phyloP scores from a whole-genome alignment of 2,888 invertebrate species.

The Syritta pipiens region DNA sequence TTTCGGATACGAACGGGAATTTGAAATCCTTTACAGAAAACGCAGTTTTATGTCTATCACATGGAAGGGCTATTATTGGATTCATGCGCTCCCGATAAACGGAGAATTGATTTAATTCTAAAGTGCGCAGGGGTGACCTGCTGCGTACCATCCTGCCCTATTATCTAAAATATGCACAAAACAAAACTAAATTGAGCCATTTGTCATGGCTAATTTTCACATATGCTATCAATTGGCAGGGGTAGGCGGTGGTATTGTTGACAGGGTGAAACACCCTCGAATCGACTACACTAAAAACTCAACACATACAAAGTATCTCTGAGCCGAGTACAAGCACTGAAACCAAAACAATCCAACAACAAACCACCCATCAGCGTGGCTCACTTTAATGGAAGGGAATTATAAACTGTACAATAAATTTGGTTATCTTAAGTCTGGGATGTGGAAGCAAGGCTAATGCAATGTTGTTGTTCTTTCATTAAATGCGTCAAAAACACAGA shows the following conservation, averaged over 20 bases:
- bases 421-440: slow-evolving; percentile 57
- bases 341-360: slow-evolving; percentile 64
- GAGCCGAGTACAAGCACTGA: slow-evolving; percentile 50
- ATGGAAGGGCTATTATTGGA: too few relatives aligned
- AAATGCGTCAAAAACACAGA: slow-evolving; percentile 61
- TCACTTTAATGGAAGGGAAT: slow-evolving; percentile 65
- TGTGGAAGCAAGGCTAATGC: slow-evolving; percentile 60
- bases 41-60: too few relatives aligned
- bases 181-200: slow-evolving; percentile 79
- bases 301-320: slow-evolving; percentile 23
- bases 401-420: slow-evolving; percentile 63
- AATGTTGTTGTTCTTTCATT: slow-evolving; percentile 69
- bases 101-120: slow-evolving; percentile 24
- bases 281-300: slow-evolving; percentile 33
- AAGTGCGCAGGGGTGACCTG: slow-evolving; percentile 20
- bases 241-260: slow-evolving; percentile 33
- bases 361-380: slow-evolving; percentile 65
- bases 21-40: too few relatives aligned
- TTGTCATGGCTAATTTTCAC: slow-evolving; percentile 80
- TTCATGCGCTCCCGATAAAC: too few relatives aligned
- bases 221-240: slow-evolving; percentile 78
- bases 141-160: slow-evolving; percentile 26
- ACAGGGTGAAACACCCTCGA: slow-evolving; percentile 41
- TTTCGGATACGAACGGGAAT: too few relatives aligned
- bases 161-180: slow-evolving; percentile 35